Evolutionary conservation across 2,797 vertebrate species (phyloP).

Genomic region (Labroides dimidiatus): DNA sequence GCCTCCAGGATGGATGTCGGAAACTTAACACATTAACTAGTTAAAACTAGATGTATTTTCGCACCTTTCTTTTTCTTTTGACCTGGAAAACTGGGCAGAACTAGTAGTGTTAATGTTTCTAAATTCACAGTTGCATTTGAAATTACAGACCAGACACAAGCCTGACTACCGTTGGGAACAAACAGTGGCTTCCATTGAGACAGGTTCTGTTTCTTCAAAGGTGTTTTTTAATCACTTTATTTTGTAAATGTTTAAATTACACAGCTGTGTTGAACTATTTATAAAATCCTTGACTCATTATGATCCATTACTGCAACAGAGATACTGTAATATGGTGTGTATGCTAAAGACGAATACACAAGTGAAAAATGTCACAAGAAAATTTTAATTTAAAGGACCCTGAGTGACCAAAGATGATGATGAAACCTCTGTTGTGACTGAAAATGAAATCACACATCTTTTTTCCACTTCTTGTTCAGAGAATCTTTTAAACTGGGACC

Average conservation of each 20-base stretch:
- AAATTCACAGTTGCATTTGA: background rate
- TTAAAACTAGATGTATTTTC: conserved; percentile 39
- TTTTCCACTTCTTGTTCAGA: background rate
- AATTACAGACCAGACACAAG: background rate
- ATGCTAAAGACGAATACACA: conserved; percentile 12
- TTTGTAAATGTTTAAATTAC: conserved; percentile 40
- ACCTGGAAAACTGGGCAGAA: background rate
- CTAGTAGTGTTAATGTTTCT: background rate
- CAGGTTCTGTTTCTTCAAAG: conserved; percentile 19
- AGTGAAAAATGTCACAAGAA: conserved; percentile 2
- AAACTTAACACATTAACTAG: conserved; percentile 68
- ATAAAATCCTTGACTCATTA: conserved; percentile 17
- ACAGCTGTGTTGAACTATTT: conserved; percentile 13
- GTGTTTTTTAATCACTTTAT: conserved; percentile 36
- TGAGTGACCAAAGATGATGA: conserved; percentile 9
- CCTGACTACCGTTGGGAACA: background rate
- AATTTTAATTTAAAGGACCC: background rate
- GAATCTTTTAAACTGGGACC: conserved; percentile 74
- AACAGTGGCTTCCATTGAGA: background rate
- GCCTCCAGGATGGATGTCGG: background rate
- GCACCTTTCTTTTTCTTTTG: background rate
- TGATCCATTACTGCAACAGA: conserved; percentile 3
- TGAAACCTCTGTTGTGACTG: background rate
- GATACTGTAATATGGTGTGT: background rate
- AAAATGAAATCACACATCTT: conserved; percentile 23